Percentiles rank a stretch among this genome's conserved stretches.
Conservation (phyloP, 2,888 invertebrate genomes). For the Tuta absoluta region DNA sequence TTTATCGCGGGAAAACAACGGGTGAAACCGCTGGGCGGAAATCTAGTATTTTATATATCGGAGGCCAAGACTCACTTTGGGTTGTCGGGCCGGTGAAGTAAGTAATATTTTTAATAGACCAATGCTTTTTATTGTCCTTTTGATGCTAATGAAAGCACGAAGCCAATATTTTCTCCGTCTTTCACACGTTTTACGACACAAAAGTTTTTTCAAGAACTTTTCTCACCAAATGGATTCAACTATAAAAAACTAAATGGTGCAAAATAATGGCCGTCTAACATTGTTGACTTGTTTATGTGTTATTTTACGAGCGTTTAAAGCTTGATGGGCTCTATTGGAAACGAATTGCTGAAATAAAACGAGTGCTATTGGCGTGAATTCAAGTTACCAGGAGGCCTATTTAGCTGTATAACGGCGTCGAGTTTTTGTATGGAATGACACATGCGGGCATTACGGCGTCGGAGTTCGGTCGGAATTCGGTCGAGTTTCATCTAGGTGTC, state of each 20-base stretch:
- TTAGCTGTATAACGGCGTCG: no score
- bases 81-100: no score
- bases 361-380: constrained; percentile 36
- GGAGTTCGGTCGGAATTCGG: no score
- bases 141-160: background rate
- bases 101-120: no score
- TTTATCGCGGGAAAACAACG: no score
- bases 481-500: no score
- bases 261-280: constrained; percentile 14
- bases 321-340: constrained; percentile 46
- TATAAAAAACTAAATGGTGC: constrained; percentile 19
- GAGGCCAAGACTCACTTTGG: no score
- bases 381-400: no score
- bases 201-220: background rate
- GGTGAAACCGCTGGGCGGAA: no score
- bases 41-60: no score
- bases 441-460: no score
- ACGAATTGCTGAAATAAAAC: constrained; percentile 51
- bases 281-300: constrained; percentile 43
- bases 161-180: background rate
- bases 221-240: constrained; percentile 3
- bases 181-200: constrained; percentile 1
- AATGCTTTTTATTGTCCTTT: background rate
- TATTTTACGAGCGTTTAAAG: constrained; percentile 52
- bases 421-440: no score